Conservation (phyloP, 2,888 invertebrate species). For the Scaptomyza cyrtandrae region DNA sequence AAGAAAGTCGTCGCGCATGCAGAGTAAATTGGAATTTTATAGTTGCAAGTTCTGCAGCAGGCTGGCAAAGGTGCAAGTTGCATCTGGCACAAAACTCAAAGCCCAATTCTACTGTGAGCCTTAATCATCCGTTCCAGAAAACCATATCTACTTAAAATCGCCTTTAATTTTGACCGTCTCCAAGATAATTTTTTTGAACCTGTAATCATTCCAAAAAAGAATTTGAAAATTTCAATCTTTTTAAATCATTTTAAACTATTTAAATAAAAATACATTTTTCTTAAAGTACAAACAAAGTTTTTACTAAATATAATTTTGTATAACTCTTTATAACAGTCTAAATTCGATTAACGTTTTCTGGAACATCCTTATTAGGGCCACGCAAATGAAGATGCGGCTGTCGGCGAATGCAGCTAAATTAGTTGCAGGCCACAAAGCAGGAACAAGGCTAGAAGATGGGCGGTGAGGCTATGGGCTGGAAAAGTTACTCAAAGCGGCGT, state of each 20-base stretch:
- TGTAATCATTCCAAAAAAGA: too few relatives aligned
- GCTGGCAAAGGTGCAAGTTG: conserved; percentile 66
- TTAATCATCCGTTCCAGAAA: conserved; percentile 28
- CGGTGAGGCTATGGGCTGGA: conserved; percentile 10
- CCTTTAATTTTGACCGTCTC: background rate
- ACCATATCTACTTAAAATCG: conserved; percentile 7
- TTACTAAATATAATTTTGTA: too few relatives aligned
- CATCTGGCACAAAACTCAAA: conserved; percentile 25
- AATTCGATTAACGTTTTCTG: background rate
- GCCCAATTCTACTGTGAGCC: conserved; percentile 17
- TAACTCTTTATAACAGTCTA: too few relatives aligned
- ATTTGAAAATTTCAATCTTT: too few relatives aligned
- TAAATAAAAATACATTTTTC: too few relatives aligned
- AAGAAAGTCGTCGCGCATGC: conserved; percentile 73
- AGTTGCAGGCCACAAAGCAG: conserved; percentile 71
- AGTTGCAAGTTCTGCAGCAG: conserved; percentile 61
- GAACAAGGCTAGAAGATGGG: conserved; percentile 14
- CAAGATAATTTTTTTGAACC: too few relatives aligned
- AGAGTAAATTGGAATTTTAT: conserved; percentile 76
- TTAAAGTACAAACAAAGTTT: too few relatives aligned
- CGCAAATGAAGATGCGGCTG: conserved; percentile 64
- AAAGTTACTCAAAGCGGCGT: conserved; percentile 50
- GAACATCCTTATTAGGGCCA: conserved; percentile 26
- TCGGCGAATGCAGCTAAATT: conserved; percentile 67
- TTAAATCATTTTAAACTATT: too few relatives aligned